Evolutionary conservation across 2,113 vertebrate genomes (phyloP), one percentile per base, ranked within the genome.

Genomic region (Rhabdornis inornatus): DNA sequence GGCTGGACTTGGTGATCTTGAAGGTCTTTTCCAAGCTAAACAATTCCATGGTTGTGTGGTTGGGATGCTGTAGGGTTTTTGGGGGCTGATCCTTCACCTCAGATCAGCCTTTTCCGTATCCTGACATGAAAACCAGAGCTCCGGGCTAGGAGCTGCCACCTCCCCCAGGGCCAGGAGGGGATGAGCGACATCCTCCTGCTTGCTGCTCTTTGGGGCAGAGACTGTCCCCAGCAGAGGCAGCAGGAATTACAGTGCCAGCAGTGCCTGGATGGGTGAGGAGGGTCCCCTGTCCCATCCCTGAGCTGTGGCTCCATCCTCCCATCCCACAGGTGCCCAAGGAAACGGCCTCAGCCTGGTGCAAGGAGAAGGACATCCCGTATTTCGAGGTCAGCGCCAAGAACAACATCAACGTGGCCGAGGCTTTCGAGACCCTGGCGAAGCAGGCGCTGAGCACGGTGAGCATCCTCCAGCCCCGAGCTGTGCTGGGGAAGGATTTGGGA

Each of bases 331-430:
- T 98, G 9, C 59, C 98, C 45, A 95, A 74, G 44, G 97, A 98
- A 44, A 89, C 60, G 0, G 98, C 97, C 77, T 96, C 91, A 19
- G 93, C 94, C 81, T 98, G 98, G 98, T 98, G 98, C 89, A 91
- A 97, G 95, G 98, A 98, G 71, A 98, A 98, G 33, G 97, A 98
- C 31, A 97, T 98, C 50, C 95, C 98, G 0, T 98, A 98, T 31
- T 98, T 98, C 45, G 98, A 98, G 93, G 98, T 98, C 91, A 98
- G 98, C 2, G 98, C 98, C 89, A 98, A 98, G 96, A 98, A 97
- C 61, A 91, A 98, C 93, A 97, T 98, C 94, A 98, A 98, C 1
- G 98, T 98, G 4, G 98, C 97, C 0, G 97, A 98, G 50, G 98
- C 98, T 50, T 98, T 98, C 2, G 98, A 98, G 94, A 98, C 95